Conservation (phyloP, 2,797 vertebrate genomes). For the Muraenolepis orangiensis region DNA sequence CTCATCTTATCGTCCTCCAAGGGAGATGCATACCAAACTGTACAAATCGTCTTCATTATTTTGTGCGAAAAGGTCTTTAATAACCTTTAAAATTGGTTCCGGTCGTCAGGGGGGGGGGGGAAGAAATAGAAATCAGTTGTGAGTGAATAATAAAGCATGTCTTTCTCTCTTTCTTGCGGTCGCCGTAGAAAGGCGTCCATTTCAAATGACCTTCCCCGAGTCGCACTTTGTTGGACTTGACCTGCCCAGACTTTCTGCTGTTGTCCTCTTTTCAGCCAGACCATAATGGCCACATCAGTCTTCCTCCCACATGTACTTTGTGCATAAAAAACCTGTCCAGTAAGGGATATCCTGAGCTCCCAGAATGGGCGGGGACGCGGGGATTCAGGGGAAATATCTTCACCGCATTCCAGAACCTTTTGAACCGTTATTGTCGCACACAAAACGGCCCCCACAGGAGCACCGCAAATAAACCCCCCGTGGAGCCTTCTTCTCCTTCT, state of each 20-base stretch:
- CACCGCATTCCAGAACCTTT: constrained; percentile 37
- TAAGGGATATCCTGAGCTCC: constrained; percentile 68
- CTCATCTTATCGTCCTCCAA: neutral
- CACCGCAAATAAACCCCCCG: neutral
- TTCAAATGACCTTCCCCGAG: neutral
- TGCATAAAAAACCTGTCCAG: constrained; percentile 50
- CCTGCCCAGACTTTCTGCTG: constrained; percentile 43
- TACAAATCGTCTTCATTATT: constrained; percentile 3
- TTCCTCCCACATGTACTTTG: constrained; percentile 47
- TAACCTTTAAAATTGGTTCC: neutral
- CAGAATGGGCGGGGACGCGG: constrained; percentile 45
- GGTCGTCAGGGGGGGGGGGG: neutral
- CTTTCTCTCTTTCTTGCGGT: neutral
- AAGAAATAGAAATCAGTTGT: neutral
- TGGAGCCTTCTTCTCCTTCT: neutral
- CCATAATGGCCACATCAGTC: constrained; percentile 49
- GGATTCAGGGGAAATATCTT: constrained; percentile 57
- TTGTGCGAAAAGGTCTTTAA: neutral
- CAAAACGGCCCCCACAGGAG: constrained; percentile 21
- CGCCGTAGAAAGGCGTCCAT: neutral
- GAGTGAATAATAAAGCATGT: neutral
- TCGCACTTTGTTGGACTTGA: neutral
- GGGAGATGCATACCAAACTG: neutral
- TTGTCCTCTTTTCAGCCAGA: constrained; percentile 54
- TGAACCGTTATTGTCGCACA: constrained; percentile 28